Base-by-base conservation (phyloP, 2,888 invertebrate species). In the Malachius bipustulatus region DNA sequence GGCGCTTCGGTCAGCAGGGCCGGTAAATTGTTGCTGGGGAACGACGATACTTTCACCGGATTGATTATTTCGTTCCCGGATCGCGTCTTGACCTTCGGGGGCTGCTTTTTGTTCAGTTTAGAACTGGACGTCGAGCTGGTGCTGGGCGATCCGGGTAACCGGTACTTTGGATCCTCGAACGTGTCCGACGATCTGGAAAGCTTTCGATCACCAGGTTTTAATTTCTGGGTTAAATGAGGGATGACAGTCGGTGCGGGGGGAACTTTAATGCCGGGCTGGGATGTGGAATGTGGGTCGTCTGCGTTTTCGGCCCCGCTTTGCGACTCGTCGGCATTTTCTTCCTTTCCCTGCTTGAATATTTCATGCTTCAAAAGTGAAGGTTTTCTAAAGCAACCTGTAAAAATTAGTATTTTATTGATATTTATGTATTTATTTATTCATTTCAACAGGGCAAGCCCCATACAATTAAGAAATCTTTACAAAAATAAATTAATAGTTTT, bases 1-100 rank as follows among this genome's bases (percentile, higher is more conserved):
- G 84, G 87, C 0, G 85, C 87, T 42, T 83, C 79, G 0, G 77
- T 71, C 44, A 81, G 62, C 46, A 70, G 67, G 1, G 73, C 68
- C 16, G 66, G 60, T 47, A 63, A 47, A 11, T 40, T 45, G 16
- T 59, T 57, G 11, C 62, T 58, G 2, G 69, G 69, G 46, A 70
- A 69, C 14, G 62, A 51, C 50, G 65, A 44, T 52, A 65, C 44
- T 36, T 56, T 59, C 3, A 64, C 53, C 2, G 64, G 56, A 13
- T 48, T 47, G 19, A 54, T 49, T 29, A 47, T 44, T 14, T 60
- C 57, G 3, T 48, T 36, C n/a, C 6, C 6, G 3, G 44, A 35
- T 26, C 51, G 46, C 10, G 44, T 43, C 37, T 55, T 54, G 4
- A 46, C 46, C 44, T 60, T 60, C 9, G 48, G 46, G 3, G 46